Base-by-base conservation (phyloP, 1,140 invertebrate species). In the Reticulitermes speratus region DNA sequence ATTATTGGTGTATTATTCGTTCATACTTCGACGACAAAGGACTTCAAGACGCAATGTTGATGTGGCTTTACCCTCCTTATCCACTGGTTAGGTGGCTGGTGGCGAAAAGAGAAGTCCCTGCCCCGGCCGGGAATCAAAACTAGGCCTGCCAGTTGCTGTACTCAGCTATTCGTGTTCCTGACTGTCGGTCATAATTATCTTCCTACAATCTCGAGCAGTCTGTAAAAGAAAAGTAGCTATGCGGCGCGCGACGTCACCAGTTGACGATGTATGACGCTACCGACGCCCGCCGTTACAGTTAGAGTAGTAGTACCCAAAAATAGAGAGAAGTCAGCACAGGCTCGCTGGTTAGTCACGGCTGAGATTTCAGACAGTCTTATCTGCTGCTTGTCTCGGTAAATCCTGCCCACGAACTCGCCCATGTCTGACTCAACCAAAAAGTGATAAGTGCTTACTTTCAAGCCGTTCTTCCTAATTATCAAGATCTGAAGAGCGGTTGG, bases 291-390 rank as follows among this genome's bases (percentile, higher is more conserved):
- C 52, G 9, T 48, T 48, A 48, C 2, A 48, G 82, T 23, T 25
- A 65, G 6, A 83, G 45, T 32, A 84, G 83, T 7, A 25, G 83
- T 84, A 84, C 83, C 83, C 83, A 84, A 84, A 84, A 84, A 84
- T 84, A 84, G 83, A 32, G 44, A 45, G 21, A 84, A 84, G 5
- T 14, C 32, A 44, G 48, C 44, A 84, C 23, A 30, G n/a, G 7
- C 25, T 25, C 82, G 23, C 82, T 82, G 7, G 65, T 25, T 25
- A 25, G 19, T 65, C 59, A n/a, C 25, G 65, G n/a, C 65, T 75
- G 65, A 30, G 65, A 75, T 75, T 30, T 30, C 65, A 75, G 65
- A 5, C 25, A 30, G 52, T 21, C 19, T 55, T 55, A 55, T 55
- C 52, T 55, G 52, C 19, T 55, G 52, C 52, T 19, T 19, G 19